Percentiles rank a stretch among this genome's conserved stretches.
Evolutionary conservation across 1,140 invertebrate species (phyloP).

Genomic region (Pseudomyrmex flavicornis): DNA sequence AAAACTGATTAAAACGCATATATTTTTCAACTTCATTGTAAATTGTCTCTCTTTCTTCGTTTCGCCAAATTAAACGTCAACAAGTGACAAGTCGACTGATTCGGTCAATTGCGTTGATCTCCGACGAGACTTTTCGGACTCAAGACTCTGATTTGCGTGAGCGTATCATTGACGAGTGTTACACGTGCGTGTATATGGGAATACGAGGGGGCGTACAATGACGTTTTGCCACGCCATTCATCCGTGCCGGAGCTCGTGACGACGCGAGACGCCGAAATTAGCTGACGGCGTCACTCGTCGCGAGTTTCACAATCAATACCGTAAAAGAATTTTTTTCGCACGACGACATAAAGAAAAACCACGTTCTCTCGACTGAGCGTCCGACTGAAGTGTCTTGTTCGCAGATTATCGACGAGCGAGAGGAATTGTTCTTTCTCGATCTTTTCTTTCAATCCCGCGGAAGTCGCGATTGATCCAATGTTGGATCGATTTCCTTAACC

Average conservation of each 20-base stretch:
- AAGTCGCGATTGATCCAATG: neutral
- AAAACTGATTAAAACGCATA: too few relatives aligned
- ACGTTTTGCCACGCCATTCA: constrained; percentile 67
- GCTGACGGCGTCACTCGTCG: constrained; percentile 60
- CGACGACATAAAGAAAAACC: constrained; percentile 2
- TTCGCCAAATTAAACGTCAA: neutral
- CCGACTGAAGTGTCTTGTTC: neutral
- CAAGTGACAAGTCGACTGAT: neutral
- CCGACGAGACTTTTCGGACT: neutral
- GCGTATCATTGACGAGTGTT: constrained; percentile 22
- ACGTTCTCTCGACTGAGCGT: neutral
- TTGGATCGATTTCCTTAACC: neutral
- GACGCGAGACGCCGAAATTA: constrained; percentile 66
- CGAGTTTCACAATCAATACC: constrained; percentile 21
- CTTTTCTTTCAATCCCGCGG: neutral
- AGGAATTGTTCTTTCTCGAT: neutral
- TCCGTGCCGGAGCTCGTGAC: constrained; percentile 50
- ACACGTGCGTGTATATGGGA: constrained; percentile 58
- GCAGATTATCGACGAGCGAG: constrained; percentile 6
- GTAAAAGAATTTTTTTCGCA: constrained; percentile 47
- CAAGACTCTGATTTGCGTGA: constrained; percentile 53
- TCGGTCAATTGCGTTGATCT: neutral
- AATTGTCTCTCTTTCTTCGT: too few relatives aligned
- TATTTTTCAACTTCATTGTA: too few relatives aligned
- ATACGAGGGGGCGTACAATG: constrained; percentile 66